phyloP scores from a whole-genome alignment of 2,797 vertebrate species.

The Enteromius afrohamiltoni region DNA sequence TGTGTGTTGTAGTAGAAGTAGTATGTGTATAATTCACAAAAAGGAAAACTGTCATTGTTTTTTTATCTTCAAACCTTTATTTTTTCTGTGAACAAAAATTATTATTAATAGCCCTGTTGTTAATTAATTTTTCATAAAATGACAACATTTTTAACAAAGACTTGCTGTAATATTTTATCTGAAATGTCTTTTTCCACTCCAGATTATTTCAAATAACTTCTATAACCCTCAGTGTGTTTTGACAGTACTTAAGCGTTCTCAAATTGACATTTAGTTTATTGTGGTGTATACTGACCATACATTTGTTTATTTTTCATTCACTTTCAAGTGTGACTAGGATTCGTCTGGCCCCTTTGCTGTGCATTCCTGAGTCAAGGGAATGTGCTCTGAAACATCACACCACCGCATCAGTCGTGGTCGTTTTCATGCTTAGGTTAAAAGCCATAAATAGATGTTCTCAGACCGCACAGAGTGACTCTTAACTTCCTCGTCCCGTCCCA shows the following conservation, averaged over 20 bases:
- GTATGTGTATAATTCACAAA: neutral
- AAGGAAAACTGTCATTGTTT: neutral
- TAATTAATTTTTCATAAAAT: neutral
- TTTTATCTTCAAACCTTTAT: neutral
- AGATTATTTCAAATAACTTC: neutral
- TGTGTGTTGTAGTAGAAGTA: neutral
- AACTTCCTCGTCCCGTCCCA: slow-evolving; percentile 22
- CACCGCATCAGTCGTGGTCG: slow-evolving; percentile 39
- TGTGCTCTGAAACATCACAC: slow-evolving; percentile 43
- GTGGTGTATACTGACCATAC: neutral
- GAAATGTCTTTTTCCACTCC: neutral
- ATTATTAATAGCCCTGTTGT: neutral
- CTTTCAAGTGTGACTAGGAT: slow-evolving; percentile 28
- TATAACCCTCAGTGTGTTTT: neutral
- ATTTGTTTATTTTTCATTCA: slow-evolving; percentile 37
- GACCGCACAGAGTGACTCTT: slow-evolving; percentile 41
- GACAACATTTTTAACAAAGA: neutral
- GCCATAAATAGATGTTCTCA: slow-evolving; percentile 39
- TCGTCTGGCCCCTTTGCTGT: slow-evolving; percentile 24
- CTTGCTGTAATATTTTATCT: neutral
- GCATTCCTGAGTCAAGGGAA: slow-evolving; percentile 38
- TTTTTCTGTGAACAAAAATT: neutral
- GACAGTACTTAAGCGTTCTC: neutral
- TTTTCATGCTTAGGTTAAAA: slow-evolving; percentile 37
- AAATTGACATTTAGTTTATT: slow-evolving; percentile 32